These are phyloP conservation scores for Chrysolina oricalcia DNA, from an alignment of 2,888 invertebrate genomes.

Conservation along the genomic window DNA sequence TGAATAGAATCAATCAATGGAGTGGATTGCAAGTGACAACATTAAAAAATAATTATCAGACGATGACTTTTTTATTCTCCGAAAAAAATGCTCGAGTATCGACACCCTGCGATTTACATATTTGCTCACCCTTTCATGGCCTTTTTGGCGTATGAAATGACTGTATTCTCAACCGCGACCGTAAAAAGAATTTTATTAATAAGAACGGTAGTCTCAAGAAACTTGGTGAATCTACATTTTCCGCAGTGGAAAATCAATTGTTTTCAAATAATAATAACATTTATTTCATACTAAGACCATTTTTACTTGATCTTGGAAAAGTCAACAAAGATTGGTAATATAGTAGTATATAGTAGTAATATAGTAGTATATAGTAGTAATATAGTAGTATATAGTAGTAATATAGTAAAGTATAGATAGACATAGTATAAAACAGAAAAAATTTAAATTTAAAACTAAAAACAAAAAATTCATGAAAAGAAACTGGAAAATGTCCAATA, in stretches of 20 bases:
- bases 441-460: no score
- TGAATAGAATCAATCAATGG: conserved; percentile 65
- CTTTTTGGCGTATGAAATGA: conserved; percentile 7
- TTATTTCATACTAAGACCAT: no score
- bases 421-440: no score
- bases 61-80: conserved; percentile 53
- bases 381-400: no score
- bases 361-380: no score
- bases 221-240: not conserved
- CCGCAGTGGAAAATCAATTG: not conserved
- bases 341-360: no score
- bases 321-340: no score
- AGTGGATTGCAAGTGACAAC: conserved; percentile 56
- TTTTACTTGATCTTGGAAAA: no score
- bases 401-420: no score
- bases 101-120: conserved; percentile 45
- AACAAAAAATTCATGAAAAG: no score
- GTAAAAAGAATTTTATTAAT: not conserved
- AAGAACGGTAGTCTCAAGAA: not conserved
- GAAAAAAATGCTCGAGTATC: conserved; percentile 47
- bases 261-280: no score
- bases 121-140: conserved; percentile 34
- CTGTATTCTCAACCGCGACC: conserved; percentile 13
- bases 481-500: no score
- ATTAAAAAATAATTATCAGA: conserved; percentile 58